phyloP scores from a whole-genome alignment of 2,113 vertebrate species.

The Hemiscyllium ocellatum region DNA sequence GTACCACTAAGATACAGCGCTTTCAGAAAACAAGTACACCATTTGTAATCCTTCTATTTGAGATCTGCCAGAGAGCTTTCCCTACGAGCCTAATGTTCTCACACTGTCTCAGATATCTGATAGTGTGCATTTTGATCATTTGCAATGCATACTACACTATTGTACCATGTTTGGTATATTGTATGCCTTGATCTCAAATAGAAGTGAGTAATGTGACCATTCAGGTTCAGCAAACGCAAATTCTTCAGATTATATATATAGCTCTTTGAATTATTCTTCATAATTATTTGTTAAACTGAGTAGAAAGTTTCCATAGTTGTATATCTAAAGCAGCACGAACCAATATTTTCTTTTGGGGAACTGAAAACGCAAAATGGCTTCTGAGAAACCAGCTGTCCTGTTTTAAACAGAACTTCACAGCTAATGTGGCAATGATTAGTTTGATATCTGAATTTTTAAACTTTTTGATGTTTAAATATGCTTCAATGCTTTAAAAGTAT shows the following conservation, averaged over 20 bases:
- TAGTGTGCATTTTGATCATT: too few relatives aligned
- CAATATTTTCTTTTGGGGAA: neutral
- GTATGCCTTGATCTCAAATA: too few relatives aligned
- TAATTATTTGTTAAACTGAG: neutral
- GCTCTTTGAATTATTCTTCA: neutral
- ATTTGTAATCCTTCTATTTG: conserved; percentile 50
- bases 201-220: conserved; percentile 40
- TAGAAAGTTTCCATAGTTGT: neutral
- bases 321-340: neutral
- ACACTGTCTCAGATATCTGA: too few relatives aligned
- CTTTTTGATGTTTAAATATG: neutral
- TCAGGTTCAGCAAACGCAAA: neutral
- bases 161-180: too few relatives aligned
- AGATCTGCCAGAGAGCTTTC: too few relatives aligned
- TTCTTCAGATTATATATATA: neutral
- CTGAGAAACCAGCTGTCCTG: neutral
- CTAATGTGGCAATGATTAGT: too few relatives aligned
- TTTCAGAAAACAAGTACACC: conserved; percentile 39
- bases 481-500: neutral
- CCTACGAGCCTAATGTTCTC: too few relatives aligned
- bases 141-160: too few relatives aligned
- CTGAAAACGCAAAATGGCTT: neutral
- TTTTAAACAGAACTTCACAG: too few relatives aligned
- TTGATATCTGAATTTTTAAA: neutral
- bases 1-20: neutral